A percentile compares a stretch with the other conserved stretches of the same genome.
Conservation (phyloP, 2,888 invertebrate species). For the Trichogramma evanescens region DNA sequence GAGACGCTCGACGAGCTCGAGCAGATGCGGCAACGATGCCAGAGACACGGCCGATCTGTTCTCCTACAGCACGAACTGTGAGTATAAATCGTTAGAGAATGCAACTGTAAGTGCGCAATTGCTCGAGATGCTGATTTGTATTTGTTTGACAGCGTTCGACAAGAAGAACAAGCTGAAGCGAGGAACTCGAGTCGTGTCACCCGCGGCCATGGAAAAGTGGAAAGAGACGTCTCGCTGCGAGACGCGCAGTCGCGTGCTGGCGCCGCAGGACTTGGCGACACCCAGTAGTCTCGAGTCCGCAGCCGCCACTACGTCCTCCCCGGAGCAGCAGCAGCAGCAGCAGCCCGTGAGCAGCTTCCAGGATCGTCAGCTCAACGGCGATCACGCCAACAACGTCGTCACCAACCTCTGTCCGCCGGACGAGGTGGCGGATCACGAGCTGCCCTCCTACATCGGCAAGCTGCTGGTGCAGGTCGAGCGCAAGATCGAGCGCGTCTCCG, state of each 20-base stretch:
- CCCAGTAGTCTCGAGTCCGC: conserved; percentile 35
- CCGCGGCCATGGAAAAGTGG: conserved; percentile 36
- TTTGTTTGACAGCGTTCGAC: conserved; percentile 15
- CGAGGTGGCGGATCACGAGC: conserved; percentile 49
- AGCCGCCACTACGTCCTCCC: neutral
- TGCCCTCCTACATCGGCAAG: conserved; percentile 60
- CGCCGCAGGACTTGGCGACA: conserved; percentile 37
- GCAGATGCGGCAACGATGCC: conserved; percentile 23
- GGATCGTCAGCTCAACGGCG: conserved; percentile 22
- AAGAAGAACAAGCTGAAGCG: conserved; percentile 29
- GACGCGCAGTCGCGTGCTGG: conserved; percentile 34
- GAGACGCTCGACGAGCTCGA: conserved; percentile 25
- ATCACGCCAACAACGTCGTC: conserved; percentile 9
- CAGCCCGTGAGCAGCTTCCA: conserved; percentile 13
- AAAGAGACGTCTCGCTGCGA: conserved; percentile 35
- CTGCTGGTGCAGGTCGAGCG: conserved; percentile 63
- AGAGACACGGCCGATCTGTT: conserved; percentile 10
- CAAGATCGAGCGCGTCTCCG: conserved; percentile 60
- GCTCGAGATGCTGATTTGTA: neutral
- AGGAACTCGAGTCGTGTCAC: conserved; percentile 36
- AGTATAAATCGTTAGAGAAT: neutral
- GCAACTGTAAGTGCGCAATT: neutral
- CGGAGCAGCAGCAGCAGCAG: conserved; percentile 6
- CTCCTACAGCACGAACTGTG: neutral
- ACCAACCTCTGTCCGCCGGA: conserved; percentile 29